Conservation (phyloP, 2,113 vertebrate genomes). For the Ochotona curzoniae region DNA sequence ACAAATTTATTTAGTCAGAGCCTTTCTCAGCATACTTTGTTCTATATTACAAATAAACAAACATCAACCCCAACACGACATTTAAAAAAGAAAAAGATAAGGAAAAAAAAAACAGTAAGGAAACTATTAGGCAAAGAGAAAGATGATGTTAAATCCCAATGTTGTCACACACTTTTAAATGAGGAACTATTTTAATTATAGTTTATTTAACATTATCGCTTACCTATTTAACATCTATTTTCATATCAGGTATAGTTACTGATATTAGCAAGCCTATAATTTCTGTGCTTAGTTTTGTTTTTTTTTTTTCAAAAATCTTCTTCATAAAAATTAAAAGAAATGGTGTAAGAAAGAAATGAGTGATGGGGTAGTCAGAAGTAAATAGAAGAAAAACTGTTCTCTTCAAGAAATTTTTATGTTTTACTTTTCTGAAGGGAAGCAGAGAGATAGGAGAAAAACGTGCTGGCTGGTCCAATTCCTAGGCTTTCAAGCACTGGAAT, state of each 20-base stretch:
- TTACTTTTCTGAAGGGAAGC: no score
- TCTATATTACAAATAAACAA: background rate
- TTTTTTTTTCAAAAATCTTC: background rate
- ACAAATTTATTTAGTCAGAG: background rate
- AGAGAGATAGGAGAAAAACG: no score
- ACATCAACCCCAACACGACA: background rate
- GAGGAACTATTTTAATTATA: background rate
- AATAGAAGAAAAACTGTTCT: no score
- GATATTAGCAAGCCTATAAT: background rate
- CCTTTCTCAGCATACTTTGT: no score
- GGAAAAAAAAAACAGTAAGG: background rate
- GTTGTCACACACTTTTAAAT: constrained; percentile 1
- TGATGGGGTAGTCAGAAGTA: no score
- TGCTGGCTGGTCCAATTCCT: no score
- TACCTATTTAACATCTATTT: background rate
- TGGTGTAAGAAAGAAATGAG: background rate
- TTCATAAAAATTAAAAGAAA: background rate
- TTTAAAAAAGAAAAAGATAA: background rate
- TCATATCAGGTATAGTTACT: background rate
- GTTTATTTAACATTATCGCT: constrained; percentile 8
- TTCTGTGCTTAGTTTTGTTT: background rate
- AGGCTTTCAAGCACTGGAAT: no score
- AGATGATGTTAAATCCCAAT: constrained; percentile 7
- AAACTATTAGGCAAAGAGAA: background rate
- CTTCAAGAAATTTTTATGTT: no score